Evolutionary conservation across 2,113 vertebrate species (phyloP).

Genomic region (Periophthalmus modestus): DNA sequence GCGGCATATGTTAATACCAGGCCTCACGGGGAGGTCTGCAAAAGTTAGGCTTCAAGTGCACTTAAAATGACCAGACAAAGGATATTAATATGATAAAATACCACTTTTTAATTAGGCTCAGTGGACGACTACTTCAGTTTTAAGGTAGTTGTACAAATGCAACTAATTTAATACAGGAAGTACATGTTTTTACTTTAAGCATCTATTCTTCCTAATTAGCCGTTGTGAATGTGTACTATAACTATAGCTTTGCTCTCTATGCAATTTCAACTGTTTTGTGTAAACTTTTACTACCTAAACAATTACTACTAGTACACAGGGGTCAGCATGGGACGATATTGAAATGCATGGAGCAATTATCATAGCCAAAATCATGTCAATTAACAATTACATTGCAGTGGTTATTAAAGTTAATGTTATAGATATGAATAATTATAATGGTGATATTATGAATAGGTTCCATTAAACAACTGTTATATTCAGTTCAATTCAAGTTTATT

Average conservation of each 20-base stretch:
- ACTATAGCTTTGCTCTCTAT: conserved; percentile 11
- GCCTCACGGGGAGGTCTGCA: conserved; percentile 55
- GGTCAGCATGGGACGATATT: too few species aligned
- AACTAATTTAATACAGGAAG: neutral
- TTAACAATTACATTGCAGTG: too few species aligned
- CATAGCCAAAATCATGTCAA: too few species aligned
- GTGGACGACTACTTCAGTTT: conserved; percentile 44
- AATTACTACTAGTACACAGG: too few species aligned
- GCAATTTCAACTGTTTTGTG: neutral
- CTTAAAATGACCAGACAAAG: conserved; percentile 61
- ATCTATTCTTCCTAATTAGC: neutral
- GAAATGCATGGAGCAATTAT: too few species aligned
- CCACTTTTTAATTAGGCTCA: conserved; percentile 57
- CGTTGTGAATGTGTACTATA: neutral
- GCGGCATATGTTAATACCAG: conserved; percentile 85
- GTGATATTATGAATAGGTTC: too few species aligned
- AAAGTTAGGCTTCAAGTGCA: conserved; percentile 60
- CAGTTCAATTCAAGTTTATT: too few species aligned
- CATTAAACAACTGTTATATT: too few species aligned
- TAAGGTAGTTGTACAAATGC: neutral
- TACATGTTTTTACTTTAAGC: neutral
- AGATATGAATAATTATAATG: too few species aligned
- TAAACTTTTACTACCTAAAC: too few species aligned
- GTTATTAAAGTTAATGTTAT: too few species aligned
- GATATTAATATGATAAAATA: conserved; percentile 81